phyloP scores from a whole-genome alignment of 1,140 invertebrate genomes.

The Cydia strobilella region DNA sequence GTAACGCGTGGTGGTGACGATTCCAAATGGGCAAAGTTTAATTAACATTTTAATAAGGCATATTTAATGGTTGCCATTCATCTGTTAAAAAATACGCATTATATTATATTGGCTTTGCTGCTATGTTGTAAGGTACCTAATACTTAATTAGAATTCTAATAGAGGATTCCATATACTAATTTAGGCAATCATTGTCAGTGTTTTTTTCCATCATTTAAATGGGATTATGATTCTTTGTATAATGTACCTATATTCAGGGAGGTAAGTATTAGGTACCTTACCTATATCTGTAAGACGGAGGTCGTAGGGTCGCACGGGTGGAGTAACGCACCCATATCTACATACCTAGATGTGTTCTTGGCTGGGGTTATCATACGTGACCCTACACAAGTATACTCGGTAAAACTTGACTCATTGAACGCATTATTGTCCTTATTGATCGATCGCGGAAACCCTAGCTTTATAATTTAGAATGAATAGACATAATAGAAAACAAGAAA shows the following conservation, averaged over 20 bases:
- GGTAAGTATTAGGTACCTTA: not conserved
- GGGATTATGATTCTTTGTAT: not conserved
- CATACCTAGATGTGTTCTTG: not conserved
- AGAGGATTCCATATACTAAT: no score
- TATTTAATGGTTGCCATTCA: no score
- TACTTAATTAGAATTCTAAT: no score
- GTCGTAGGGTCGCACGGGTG: not conserved
- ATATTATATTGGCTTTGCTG: no score
- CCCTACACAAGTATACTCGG: not conserved
- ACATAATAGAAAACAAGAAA: no score
- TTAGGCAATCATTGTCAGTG: not conserved
- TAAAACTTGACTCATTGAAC: constrained; percentile 15
- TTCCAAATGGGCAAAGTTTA: no score
- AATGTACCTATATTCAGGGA: not conserved
- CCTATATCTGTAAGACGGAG: not conserved
- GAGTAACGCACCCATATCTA: not conserved
- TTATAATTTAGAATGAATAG: no score
- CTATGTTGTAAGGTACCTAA: no score
- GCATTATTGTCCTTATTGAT: not conserved
- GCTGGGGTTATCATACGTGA: not conserved
- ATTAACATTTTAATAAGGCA: no score
- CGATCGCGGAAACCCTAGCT: no score
- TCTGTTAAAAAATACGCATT: no score
- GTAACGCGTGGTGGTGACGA: no score
- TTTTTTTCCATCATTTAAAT: not conserved